Evolutionary conservation across 1,140 invertebrate genomes (phyloP), one percentile per base, ranked within the genome.

Genomic region (Ephestia elutella): DNA sequence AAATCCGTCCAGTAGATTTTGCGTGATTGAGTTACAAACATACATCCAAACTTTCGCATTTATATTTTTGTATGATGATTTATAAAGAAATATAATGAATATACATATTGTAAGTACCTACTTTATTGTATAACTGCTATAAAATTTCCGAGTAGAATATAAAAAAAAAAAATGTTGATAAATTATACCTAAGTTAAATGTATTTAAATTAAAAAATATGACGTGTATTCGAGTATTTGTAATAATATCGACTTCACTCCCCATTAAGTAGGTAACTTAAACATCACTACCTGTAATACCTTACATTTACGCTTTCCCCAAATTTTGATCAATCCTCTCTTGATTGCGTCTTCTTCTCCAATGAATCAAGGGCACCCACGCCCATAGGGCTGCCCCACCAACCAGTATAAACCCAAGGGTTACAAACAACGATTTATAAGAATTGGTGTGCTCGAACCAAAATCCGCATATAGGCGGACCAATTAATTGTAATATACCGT

Each of bases 391-490:
- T 0, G 94, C 91, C 0, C 95, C 95, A n/a, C 90, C 83, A 2
- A 95, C 82, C n/a, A 95, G 80, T 20, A 94, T 91, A 19, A 95
- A 77, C 8, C 95, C 95, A 0, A 96, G 82, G 0, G 92, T 91
- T 32, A 91, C 91, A 60, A 96, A 93, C 8, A 96, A 90, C 2
- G 93, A 91, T 60, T 91, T 91, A 75, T 93, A 95, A 10, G 91
- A 92, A 0, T 90, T 75, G 1, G 93, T 91, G 11, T 88, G 82
- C 59, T 94, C 91, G 60, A 89, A 93, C 82, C 94, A 91, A 0
- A 91, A 55, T 0, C 94, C 94, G 73, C 94, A 95, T 28, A 96
- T 89, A 0, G 95, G 95, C 0, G 95, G 95, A 0, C 95, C 95
- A 5, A 94, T 82, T 17, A 96, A 75, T 75, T 96, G 95, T 17